Evolutionary conservation across 2,797 vertebrate genomes (phyloP).

Genomic region (Amazonetta brasiliensis): DNA sequence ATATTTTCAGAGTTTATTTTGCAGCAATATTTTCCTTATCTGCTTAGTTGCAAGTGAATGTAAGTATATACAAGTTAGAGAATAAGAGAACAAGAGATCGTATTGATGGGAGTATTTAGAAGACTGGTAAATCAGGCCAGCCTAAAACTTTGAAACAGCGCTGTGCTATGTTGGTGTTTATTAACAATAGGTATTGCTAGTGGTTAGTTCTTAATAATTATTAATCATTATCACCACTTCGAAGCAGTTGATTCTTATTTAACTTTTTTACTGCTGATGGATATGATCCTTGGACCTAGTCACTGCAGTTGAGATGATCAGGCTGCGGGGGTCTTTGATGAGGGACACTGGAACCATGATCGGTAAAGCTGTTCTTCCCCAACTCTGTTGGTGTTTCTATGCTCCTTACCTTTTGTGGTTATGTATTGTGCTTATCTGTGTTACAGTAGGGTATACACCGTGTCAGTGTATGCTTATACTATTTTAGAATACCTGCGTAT

Average conservation of each 20-base stretch:
- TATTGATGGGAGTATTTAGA: neutral
- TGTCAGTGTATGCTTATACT: neutral
- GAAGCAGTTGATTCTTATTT: neutral
- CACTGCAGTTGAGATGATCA: neutral
- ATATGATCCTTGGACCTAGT: neutral
- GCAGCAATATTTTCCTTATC: neutral
- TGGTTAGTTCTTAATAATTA: neutral
- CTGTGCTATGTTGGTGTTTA: neutral
- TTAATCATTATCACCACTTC: neutral
- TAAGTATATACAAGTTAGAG: neutral
- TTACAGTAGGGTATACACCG: neutral
- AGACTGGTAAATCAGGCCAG: neutral
- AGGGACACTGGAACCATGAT: neutral
- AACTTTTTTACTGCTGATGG: neutral
- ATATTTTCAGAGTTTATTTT: neutral
- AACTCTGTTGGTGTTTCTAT: neutral
- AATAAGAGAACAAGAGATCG: neutral
- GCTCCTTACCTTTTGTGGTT: neutral
- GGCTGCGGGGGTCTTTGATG: neutral
- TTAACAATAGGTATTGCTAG: neutral
- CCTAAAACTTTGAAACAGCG: neutral
- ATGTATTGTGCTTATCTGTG: neutral
- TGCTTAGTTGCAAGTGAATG: neutral
- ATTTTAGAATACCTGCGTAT: neutral
- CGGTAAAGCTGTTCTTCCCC: neutral